Conservation (phyloP, 2,113 vertebrate species). For the Ceratotherium simum region DNA sequence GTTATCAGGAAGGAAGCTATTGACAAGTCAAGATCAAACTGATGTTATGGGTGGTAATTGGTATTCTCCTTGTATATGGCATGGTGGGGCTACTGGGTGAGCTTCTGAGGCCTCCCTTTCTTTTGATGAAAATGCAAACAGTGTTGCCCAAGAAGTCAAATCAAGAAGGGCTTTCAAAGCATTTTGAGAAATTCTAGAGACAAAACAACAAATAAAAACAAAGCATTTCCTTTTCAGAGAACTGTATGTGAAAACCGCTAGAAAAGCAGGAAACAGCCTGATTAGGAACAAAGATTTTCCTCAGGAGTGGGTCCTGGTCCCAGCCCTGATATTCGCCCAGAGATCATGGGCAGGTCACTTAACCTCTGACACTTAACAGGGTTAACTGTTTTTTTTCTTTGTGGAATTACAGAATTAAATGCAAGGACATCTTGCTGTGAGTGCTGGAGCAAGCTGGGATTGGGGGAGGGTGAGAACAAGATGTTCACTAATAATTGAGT, state of each 20-base stretch:
- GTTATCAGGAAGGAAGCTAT: constrained; percentile 51
- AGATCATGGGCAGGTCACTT: background rate
- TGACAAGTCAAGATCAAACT: constrained; percentile 43
- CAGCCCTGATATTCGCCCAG: background rate
- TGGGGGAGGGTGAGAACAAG: background rate
- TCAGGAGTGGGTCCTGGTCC: background rate
- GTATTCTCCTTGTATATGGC: background rate
- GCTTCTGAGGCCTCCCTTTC: background rate
- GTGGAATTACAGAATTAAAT: background rate
- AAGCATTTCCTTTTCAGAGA: constrained; percentile 49
- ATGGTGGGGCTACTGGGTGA: background rate
- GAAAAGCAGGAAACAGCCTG: background rate
- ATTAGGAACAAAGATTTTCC: background rate
- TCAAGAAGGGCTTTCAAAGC: background rate
- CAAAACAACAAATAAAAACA: constrained; percentile 36
- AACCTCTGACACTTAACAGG: background rate
- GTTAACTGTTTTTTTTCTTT: background rate
- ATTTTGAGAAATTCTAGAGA: background rate
- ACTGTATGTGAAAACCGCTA: background rate
- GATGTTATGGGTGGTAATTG: background rate
- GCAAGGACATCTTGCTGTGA: background rate
- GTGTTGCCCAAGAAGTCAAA: constrained; percentile 12
- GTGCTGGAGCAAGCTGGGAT: background rate
- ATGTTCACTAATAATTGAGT: background rate
- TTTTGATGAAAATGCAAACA: constrained; percentile 55